These are phyloP conservation scores for Drosophila aff. DNA, from an alignment of 1,140 invertebrate genomes.

Conservation along the genomic window DNA sequence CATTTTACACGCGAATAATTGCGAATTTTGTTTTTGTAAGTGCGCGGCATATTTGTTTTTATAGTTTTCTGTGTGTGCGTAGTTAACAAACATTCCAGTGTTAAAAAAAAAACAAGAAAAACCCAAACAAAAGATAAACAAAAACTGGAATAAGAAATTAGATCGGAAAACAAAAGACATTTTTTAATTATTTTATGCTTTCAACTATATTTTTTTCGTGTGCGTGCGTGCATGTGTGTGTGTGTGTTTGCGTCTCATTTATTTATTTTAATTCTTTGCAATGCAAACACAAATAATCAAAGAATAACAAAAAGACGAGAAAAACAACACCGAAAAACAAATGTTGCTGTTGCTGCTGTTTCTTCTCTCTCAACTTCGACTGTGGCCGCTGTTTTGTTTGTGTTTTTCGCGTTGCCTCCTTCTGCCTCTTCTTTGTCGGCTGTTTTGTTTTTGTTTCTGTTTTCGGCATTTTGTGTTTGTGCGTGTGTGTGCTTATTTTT, in stretches of 20 bases:
- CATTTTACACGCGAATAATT: constrained; percentile 31
- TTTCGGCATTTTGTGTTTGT: constrained; percentile 7
- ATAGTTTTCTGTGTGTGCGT: constrained; percentile 28
- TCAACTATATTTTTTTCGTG: constrained; percentile 22
- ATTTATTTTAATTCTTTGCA: constrained; percentile 49
- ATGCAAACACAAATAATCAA: constrained; percentile 50
- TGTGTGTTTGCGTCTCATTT: constrained; percentile 25
- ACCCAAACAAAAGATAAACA: constrained; percentile 11
- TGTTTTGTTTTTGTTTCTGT: constrained; percentile 33
- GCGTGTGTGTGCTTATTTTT: not conserved
- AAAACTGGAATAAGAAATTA: constrained; percentile 7
- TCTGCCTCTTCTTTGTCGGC: constrained; percentile 4
- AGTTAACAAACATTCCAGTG: constrained; percentile 30
- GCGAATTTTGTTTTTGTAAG: constrained; percentile 38
- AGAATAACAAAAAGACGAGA: constrained; percentile 37
- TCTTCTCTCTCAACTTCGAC: not conserved
- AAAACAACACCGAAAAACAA: constrained; percentile 33
- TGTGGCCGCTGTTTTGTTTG: constrained; percentile 25
- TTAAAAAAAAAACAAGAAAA: constrained; percentile 4
- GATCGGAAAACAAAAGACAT: constrained; percentile 12
- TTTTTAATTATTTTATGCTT: constrained; percentile 55
- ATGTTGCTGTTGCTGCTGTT: constrained; percentile 13
- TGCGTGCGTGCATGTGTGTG: constrained; percentile 4
- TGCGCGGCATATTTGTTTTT: constrained; percentile 32
- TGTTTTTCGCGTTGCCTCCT: constrained; percentile 18